Evolutionary conservation across 1,140 invertebrate genomes (phyloP).

Genomic region (Hydropsyche tenuis): DNA sequence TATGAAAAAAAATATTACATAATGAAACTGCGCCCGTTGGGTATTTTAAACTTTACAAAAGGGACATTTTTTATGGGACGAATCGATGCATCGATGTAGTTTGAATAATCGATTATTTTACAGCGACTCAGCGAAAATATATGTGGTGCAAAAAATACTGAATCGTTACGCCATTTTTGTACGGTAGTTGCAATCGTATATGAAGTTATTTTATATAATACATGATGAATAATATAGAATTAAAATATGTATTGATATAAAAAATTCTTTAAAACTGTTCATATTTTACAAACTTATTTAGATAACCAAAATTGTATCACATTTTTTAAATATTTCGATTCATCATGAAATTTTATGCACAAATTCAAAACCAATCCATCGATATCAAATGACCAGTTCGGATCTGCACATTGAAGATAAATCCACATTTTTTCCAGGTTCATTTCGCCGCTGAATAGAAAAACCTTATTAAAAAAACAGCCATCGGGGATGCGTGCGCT

Average conservation of each 20-base stretch:
- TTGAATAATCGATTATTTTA: slow-evolving; percentile 30
- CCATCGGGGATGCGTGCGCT: slow-evolving; percentile 32
- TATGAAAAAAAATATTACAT: slow-evolving; percentile 30
- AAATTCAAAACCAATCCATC: no score
- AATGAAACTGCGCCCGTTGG: slow-evolving; percentile 31
- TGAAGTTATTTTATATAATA: no score
- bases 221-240: no score
- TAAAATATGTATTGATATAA: no score
- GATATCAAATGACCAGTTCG: no score
- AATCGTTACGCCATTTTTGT: background rate
- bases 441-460: slow-evolving; percentile 34
- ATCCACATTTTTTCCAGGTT: slow-evolving; percentile 21
- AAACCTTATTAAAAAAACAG: slow-evolving; percentile 35
- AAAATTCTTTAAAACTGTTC: no score
- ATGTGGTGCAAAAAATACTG: background rate
- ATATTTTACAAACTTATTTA: no score
- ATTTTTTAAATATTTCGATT: no score
- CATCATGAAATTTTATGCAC: no score
- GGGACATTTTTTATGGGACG: slow-evolving; percentile 39
- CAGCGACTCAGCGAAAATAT: background rate
- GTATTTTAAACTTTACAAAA: slow-evolving; percentile 48
- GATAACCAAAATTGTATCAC: no score
- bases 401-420: no score
- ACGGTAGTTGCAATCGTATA: no score
- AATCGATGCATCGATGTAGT: slow-evolving; percentile 13